These are phyloP conservation scores for Micromys minutus DNA, from an alignment of 2,113 vertebrate genomes.

Conservation along the genomic window DNA sequence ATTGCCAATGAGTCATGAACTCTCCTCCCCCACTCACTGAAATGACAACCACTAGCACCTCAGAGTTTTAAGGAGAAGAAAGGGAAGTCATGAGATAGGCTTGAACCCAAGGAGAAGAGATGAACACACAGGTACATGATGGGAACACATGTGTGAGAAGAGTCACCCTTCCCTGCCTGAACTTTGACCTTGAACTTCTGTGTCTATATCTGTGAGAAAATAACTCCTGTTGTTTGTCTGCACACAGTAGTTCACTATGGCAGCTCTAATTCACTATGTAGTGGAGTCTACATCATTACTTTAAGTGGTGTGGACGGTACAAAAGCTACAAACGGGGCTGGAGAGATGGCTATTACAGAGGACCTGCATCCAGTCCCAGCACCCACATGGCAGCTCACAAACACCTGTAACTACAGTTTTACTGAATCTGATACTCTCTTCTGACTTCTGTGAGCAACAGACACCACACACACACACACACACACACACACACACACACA, in stretches of 20 bases:
- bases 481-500: neutral
- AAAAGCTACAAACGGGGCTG: neutral
- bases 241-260: neutral
- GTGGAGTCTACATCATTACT: neutral
- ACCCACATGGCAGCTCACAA: neutral
- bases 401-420: neutral
- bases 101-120: neutral
- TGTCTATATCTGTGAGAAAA: neutral
- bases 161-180: neutral
- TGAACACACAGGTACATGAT: neutral
- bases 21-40: neutral
- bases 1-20: neutral
- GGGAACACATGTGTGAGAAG: neutral
- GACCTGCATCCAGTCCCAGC: neutral
- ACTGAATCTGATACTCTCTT: neutral
- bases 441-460: neutral
- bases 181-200: neutral
- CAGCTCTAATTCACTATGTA: neutral
- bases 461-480: too few species aligned
- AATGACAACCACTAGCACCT: neutral
- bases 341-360: neutral
- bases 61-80: slow-evolving; percentile 20
- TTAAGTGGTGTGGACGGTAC: neutral
- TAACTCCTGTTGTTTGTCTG: neutral
- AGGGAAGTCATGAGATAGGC: neutral